Base-by-base conservation (phyloP, 2,888 invertebrate genomes). In the Apamea sordens region DNA sequence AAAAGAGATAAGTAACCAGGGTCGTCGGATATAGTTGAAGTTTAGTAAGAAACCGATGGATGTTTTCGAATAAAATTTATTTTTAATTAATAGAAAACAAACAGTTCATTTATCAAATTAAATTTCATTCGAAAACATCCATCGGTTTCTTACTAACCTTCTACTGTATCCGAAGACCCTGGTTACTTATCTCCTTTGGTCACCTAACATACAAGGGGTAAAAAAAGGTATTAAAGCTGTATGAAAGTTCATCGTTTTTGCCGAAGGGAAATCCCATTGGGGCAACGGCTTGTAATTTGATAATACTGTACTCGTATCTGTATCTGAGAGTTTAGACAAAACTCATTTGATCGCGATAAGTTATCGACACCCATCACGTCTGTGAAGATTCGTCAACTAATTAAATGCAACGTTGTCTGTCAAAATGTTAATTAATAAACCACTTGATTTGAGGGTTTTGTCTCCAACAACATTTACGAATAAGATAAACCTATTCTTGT, bases 401-500 rank as follows among this genome's bases (percentile, higher is more conserved):
- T 69, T 15, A 13, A 69, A 50, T 18, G 21, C 44, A 73, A 24
- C 28, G n/a, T 28, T 73, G 24, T 44, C 28, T 63, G 0, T 10
- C 3, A 24, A 32, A 10, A 47, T 18, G 1, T 32, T 64, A 47
- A 4, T 65, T 18, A 64, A 7, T 47, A 15, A 73, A 63, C 13
- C 15, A 28, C 8, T 15, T 71, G 2, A 1, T 56, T 53, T 21
- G 4, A 6, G 5, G 11, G 28, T 24, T 24, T 36, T 53, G 32
- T 53, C 56, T 82, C 65, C 47, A 82, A 81, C 61, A 81, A 82
- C 78, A 68, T 87, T 89, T 83, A 83, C 47, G 10, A 75, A 44
- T 68, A 78, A 75, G n/a, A 41, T 73, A 73, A 56, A 11, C 0
- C 73, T 72, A 11, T 81, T n/a, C n/a, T 67, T 75, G n/a, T 79